Evolutionary conservation across 2,888 invertebrate genomes (phyloP).

Genomic region (Furcula furcula): DNA sequence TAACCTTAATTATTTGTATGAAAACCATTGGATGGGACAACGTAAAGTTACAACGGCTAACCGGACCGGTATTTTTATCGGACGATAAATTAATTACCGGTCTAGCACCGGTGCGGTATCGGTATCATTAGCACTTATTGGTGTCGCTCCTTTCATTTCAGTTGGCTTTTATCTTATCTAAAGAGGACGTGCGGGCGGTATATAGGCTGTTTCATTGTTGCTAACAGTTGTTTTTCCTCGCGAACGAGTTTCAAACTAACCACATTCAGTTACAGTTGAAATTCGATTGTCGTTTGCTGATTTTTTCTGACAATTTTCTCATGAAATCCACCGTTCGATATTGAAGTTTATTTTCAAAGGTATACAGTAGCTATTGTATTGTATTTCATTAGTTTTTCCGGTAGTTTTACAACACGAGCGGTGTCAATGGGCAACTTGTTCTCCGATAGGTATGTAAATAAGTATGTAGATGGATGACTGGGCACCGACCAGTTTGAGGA

Average conservation of each 20-base stretch:
- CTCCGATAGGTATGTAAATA: constrained; percentile 77
- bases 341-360: constrained; percentile 6
- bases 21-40: neutral
- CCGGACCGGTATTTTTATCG: constrained; percentile 59
- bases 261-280: neutral
- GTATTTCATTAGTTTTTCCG: constrained; percentile 50
- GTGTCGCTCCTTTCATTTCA: constrained; percentile 70
- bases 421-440: constrained; percentile 73
- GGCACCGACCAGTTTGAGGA: constrained; percentile 64
- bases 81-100: constrained; percentile 66
- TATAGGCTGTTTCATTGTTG: constrained; percentile 66
- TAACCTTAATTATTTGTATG: no score
- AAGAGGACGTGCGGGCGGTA: constrained; percentile 80
- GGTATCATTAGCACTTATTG: constrained; percentile 70
- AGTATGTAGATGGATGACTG: constrained; percentile 66
- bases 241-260: constrained; percentile 31
- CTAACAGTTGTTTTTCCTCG: constrained; percentile 31
- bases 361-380: constrained; percentile 37
- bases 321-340: constrained; percentile 12
- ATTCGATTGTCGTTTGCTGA: constrained; percentile 10
- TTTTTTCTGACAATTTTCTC: constrained; percentile 54
- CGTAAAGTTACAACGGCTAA: constrained; percentile 30
- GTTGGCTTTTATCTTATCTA: constrained; percentile 79
- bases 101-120: constrained; percentile 52
- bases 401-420: constrained; percentile 63